These are phyloP conservation scores for Masnerella sp. DNA, from an alignment of 2,888 invertebrate genomes.

Conservation along the genomic window DNA sequence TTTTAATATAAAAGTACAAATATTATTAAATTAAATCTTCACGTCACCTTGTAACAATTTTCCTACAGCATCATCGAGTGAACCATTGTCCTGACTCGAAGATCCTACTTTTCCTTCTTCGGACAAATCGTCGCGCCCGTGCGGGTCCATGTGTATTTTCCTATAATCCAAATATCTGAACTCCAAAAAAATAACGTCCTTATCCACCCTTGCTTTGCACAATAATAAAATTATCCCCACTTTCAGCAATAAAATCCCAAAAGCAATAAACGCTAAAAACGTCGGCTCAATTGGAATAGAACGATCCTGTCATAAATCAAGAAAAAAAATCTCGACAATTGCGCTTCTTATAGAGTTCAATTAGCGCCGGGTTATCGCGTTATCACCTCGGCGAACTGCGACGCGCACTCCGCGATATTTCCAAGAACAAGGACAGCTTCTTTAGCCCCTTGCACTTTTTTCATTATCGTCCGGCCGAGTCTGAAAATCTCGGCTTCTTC, in stretches of 20 bases:
- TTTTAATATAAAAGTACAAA: too few relatives aligned
- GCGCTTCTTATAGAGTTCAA: conserved; percentile 42
- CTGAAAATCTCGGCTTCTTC: conserved; percentile 5
- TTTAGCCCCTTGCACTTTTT: conserved; percentile 12
- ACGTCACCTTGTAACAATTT: conserved; percentile 73
- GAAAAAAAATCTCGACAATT: neutral
- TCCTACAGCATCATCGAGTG: conserved; percentile 74
- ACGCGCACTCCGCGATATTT: conserved; percentile 14
- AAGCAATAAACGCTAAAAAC: too few relatives aligned
- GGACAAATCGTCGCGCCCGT: conserved; percentile 28
- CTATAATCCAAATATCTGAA: neutral
- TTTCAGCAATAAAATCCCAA: neutral
- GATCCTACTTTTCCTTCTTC: conserved; percentile 63
- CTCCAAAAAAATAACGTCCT: neutral
- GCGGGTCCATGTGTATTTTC: conserved; percentile 57
- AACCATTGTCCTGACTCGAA: conserved; percentile 65
- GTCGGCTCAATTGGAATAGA: too few relatives aligned
- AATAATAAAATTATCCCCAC: neutral
- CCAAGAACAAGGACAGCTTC: conserved; percentile 13
- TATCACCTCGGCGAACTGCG: conserved; percentile 37
- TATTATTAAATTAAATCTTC: too few relatives aligned
- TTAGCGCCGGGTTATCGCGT: conserved; percentile 48
- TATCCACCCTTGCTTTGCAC: neutral
- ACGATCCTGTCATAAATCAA: too few relatives aligned
- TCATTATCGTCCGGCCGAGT: neutral